Evolutionary conservation across 1,140 invertebrate genomes (phyloP).

Genomic region (Drosophila albomicans): DNA sequence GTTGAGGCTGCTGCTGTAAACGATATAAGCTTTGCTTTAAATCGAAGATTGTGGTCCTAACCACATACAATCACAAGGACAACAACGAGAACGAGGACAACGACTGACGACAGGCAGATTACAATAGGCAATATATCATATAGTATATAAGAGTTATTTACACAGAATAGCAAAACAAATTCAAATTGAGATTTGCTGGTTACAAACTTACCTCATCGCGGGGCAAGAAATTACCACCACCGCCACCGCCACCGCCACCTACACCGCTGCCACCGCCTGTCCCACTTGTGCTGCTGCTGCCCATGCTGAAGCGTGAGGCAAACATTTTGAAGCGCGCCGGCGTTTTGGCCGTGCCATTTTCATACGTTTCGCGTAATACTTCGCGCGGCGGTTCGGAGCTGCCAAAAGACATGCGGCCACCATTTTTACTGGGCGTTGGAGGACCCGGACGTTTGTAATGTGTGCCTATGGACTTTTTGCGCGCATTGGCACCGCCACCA

Average conservation of each 20-base stretch:
- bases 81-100: background rate
- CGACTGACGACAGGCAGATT: conserved; percentile 5
- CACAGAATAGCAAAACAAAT: background rate
- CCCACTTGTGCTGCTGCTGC: conserved; percentile 29
- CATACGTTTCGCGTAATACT: conserved; percentile 72
- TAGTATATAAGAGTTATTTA: background rate
- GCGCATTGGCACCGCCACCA: conserved; percentile 64
- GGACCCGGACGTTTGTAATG: conserved; percentile 93
- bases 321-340: conserved; percentile 80
- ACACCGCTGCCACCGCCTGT: conserved; percentile 5
- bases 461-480: conserved; percentile 87
- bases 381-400: conserved; percentile 71
- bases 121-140: background rate
- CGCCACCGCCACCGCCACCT: conserved; percentile 18
- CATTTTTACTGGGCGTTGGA: conserved; percentile 93
- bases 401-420: conserved; percentile 89
- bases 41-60: conserved; percentile 1
- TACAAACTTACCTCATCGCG: conserved; percentile 67
- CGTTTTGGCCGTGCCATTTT: conserved; percentile 61
- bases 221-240: conserved; percentile 33
- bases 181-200: background rate
- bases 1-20: conserved; percentile 6
- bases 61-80: conserved; percentile 9
- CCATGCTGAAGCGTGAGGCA: conserved; percentile 76
- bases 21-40: background rate